Evolutionary conservation across 2,113 vertebrate genomes (phyloP).

Genomic region (Mobula birostris): DNA sequence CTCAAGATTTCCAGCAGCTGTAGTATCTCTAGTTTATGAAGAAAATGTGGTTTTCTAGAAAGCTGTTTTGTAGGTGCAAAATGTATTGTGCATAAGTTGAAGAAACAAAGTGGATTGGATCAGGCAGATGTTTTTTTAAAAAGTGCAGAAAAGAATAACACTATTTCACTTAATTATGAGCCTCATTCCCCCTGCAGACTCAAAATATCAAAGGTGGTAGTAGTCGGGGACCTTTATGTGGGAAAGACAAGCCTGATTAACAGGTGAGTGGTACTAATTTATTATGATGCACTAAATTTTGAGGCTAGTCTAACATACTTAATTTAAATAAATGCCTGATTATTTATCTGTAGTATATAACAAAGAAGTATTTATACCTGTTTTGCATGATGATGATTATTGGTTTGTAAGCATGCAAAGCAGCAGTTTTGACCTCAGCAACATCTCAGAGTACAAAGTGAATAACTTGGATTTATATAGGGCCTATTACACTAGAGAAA

Average conservation of each 20-base stretch:
- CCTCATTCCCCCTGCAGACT: slow-evolving; percentile 51
- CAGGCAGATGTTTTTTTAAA: neutral
- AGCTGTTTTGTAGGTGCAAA: neutral
- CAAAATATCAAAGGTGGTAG: slow-evolving; percentile 81
- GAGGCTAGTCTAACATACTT: neutral
- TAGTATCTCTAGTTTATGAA: too few species aligned
- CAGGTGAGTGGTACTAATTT: slow-evolving; percentile 54
- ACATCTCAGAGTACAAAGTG: neutral
- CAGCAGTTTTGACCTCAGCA: neutral
- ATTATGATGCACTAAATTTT: neutral
- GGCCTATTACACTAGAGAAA: too few species aligned
- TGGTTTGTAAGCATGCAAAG: too few species aligned
- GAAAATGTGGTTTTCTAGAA: neutral
- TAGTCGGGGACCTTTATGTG: slow-evolving; percentile 81
- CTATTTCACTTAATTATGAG: neutral
- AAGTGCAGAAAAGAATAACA: neutral
- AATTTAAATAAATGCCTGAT: neutral
- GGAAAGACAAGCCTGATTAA: slow-evolving; percentile 90
- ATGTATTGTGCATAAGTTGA: neutral
- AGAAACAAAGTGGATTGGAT: neutral
- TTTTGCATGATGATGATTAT: neutral
- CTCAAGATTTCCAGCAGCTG: too few species aligned
- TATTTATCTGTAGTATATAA: neutral
- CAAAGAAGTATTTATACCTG: neutral
- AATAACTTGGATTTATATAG: too few species aligned